Conservation (phyloP, 2,888 invertebrate species). For the Pyrochroa serraticornis region DNA sequence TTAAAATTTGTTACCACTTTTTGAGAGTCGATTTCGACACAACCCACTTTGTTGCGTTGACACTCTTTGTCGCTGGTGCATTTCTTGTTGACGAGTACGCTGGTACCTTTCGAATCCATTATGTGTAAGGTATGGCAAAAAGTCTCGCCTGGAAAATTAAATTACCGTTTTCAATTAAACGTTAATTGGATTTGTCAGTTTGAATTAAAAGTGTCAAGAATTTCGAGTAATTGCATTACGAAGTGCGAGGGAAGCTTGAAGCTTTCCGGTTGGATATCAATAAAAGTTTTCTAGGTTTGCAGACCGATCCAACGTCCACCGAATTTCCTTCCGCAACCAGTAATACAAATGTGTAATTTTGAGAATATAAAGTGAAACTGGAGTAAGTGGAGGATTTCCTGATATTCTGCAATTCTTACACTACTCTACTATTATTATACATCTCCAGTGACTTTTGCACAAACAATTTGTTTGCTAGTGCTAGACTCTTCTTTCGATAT, state of each 20-base stretch:
- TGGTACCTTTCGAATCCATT: slow-evolving; percentile 68
- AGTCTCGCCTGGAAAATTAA: slow-evolving; percentile 58
- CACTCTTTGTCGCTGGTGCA: slow-evolving; percentile 67
- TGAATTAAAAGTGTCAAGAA: slow-evolving; percentile 23
- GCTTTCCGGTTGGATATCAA: neutral
- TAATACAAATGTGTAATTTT: too few species aligned
- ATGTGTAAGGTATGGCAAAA: slow-evolving; percentile 69
- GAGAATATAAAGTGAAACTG: too few species aligned
- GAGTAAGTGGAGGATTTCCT: too few species aligned
- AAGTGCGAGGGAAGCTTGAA: neutral
- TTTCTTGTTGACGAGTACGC: slow-evolving; percentile 69
- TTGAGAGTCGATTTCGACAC: slow-evolving; percentile 66
- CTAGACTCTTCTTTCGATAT: too few species aligned
- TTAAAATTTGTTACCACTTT: slow-evolving; percentile 56
- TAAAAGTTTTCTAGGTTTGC: too few species aligned
- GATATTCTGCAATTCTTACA: too few species aligned
- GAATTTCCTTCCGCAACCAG: too few species aligned
- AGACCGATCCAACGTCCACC: too few species aligned
- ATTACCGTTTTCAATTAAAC: slow-evolving; percentile 30
- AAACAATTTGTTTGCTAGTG: too few species aligned
- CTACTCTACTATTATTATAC: too few species aligned
- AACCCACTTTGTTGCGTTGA: slow-evolving; percentile 65
- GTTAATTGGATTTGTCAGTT: slow-evolving; percentile 20
- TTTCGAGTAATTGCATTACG: slow-evolving; percentile 15
- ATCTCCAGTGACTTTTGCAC: too few species aligned